phyloP scores from a whole-genome alignment of 2,113 vertebrate genomes.

The Cololabis saira region DNA sequence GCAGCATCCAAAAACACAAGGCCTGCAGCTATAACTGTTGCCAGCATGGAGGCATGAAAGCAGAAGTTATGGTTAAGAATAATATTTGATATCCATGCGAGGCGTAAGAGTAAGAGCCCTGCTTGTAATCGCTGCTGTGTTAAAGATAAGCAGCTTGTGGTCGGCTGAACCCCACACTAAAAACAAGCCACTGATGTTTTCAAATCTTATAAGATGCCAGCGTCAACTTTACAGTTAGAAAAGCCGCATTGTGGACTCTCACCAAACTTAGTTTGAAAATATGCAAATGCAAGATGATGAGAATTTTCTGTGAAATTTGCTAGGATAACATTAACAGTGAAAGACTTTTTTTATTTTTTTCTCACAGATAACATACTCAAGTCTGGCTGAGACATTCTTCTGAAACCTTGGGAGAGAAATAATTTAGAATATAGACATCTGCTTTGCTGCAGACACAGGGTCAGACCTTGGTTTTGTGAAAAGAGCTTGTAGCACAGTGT shows the following conservation, averaged over 20 bases:
- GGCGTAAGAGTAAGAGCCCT: background rate
- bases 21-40: background rate
- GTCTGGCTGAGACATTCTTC: background rate
- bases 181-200: background rate
- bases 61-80: background rate
- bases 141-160: background rate
- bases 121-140: conserved; percentile 3
- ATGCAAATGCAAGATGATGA: background rate
- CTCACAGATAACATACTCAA: background rate
- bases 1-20: background rate
- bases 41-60: conserved; percentile 2
- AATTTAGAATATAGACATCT: background rate
- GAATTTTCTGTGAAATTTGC: too few relatives aligned
- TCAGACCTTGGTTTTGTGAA: conserved; percentile 37
- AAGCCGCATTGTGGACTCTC: background rate
- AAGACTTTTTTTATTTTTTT: too few relatives aligned
- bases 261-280: background rate
- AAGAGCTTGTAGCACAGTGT: conserved; percentile 1
- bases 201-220: background rate
- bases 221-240: background rate
- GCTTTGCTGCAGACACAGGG: conserved; percentile 2
- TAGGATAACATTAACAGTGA: too few relatives aligned
- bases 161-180: conserved; percentile 10
- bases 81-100: background rate
- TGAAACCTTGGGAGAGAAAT: conserved; percentile 18